A percentile compares a stretch with the other conserved stretches of the same genome.
Evolutionary conservation across 2,797 vertebrate genomes (phyloP).

Genomic region (Masticophis lateralis): DNA sequence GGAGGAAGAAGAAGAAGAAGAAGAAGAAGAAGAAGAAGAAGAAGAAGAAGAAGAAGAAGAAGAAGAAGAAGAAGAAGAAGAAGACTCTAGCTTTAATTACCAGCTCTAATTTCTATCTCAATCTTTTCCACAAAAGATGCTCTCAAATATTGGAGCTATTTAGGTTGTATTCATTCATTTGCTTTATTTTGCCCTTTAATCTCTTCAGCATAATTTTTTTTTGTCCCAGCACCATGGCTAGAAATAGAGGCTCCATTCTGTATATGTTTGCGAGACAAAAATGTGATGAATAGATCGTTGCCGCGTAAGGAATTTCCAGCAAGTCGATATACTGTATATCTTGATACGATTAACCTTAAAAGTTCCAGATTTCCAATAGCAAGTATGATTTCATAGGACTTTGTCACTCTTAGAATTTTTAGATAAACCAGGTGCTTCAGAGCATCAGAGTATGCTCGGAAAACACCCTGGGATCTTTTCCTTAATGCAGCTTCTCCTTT

Average conservation of each 20-base stretch:
- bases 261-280: background rate
- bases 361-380: background rate
- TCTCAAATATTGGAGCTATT: constrained; percentile 2
- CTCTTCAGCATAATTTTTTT: background rate
- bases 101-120: background rate
- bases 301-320: background rate
- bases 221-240: background rate
- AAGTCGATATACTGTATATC: background rate
- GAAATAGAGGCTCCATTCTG: background rate
- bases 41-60: too few relatives aligned
- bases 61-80: too few relatives aligned
- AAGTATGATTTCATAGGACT: background rate
- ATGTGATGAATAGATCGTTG: background rate
- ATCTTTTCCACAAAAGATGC: constrained; percentile 1
- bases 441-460: background rate
- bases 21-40: too few relatives aligned
- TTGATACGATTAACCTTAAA: background rate
- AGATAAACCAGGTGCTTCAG: background rate
- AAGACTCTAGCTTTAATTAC: background rate
- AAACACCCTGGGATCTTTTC: background rate
- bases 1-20: too few relatives aligned
- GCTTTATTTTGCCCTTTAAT: background rate
- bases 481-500: background rate
- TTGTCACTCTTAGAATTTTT: background rate
- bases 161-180: background rate